Evolutionary conservation across 2,797 vertebrate species (phyloP).

Genomic region (Gorsachius magnificus): DNA sequence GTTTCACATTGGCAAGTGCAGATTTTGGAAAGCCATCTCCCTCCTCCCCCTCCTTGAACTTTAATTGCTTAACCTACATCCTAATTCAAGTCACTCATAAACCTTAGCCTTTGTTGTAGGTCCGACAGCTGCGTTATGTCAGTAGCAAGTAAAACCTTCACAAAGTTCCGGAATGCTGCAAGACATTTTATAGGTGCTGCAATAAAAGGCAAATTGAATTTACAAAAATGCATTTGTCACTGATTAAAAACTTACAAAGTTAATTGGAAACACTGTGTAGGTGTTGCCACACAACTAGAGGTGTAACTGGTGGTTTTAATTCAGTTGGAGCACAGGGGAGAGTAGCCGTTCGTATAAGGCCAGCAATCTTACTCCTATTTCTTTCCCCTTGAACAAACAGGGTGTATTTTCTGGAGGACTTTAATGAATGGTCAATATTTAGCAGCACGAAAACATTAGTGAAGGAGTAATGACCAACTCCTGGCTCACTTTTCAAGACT

Average conservation of each 20-base stretch:
- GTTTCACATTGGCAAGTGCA: slow-evolving; percentile 44
- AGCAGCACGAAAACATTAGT: not conserved
- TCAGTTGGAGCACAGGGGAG: not conserved
- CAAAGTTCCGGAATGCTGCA: slow-evolving; percentile 96
- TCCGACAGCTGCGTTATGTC: slow-evolving; percentile 95
- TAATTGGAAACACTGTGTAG: slow-evolving; percentile 95
- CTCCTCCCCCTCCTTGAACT: slow-evolving; percentile 82
- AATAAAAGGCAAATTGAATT: slow-evolving; percentile 96
- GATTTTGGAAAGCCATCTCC: slow-evolving; percentile 58
- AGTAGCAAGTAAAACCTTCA: slow-evolving; percentile 95
- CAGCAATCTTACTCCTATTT: not conserved
- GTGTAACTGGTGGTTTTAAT: slow-evolving; percentile 76
- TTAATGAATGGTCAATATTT: not conserved
- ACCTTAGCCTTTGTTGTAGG: slow-evolving; percentile 92
- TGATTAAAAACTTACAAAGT: slow-evolving; percentile 87
- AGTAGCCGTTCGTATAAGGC: not conserved
- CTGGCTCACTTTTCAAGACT: not conserved
- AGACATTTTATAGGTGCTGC: slow-evolving; percentile 93
- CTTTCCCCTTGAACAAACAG: not conserved
- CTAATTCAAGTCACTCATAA: slow-evolving; percentile 96
- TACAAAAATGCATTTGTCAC: slow-evolving; percentile 86
- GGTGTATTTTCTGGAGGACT: not conserved
- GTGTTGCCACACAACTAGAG: slow-evolving; percentile 86
- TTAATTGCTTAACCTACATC: slow-evolving; percentile 97
- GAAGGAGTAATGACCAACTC: not conserved